Evolutionary conservation across 2,888 invertebrate genomes (phyloP).

Genomic region (Anodontia alba): DNA sequence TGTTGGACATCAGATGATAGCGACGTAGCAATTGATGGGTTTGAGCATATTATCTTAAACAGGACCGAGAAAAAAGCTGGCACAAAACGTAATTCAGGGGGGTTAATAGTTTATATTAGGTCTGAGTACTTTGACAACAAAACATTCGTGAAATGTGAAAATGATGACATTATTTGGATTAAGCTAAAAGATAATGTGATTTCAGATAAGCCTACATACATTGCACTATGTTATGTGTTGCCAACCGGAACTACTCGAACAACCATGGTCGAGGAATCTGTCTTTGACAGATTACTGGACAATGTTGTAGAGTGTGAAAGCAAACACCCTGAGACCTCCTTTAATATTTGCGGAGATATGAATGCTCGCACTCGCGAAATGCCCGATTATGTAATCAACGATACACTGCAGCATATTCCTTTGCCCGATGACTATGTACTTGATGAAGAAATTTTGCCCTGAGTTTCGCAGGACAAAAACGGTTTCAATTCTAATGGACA

Average conservation of each 20-base stretch:
- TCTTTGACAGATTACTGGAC: not conserved
- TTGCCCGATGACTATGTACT: not conserved
- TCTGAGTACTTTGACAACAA: not conserved
- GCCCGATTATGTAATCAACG: not conserved
- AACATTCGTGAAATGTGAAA: not conserved
- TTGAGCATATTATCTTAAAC: constrained; percentile 3
- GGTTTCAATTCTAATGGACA: not conserved
- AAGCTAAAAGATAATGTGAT: not conserved
- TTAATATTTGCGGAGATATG: too few relatives aligned
- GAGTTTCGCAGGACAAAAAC: not conserved
- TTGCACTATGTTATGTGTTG: not conserved
- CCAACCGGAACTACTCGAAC: not conserved
- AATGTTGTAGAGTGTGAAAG: not conserved
- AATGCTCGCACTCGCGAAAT: not conserved
- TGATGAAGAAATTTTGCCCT: not conserved
- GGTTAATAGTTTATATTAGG: not conserved
- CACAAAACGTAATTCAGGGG: not conserved
- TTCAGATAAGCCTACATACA: not conserved
- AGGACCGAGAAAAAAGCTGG: not conserved
- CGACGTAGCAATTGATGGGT: not conserved
- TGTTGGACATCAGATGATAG: not conserved
- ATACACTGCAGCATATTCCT: not conserved
- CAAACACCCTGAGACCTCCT: not conserved
- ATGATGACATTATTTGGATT: not conserved
- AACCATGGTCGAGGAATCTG: not conserved